Evolutionary conservation across 2,888 invertebrate species (phyloP).

Genomic region (Anthophora plumipes): DNA sequence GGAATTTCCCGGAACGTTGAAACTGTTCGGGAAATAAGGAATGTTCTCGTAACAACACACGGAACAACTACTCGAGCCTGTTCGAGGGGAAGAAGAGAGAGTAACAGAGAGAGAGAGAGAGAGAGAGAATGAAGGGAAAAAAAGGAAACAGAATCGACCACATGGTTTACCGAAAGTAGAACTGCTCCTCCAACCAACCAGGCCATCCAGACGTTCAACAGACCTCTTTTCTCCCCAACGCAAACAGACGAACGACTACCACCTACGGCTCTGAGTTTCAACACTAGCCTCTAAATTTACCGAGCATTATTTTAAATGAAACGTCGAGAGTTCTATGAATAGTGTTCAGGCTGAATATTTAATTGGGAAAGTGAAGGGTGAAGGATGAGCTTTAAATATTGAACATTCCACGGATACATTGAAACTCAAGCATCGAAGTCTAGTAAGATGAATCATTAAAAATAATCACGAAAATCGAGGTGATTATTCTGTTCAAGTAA

Average conservation of each 20-base stretch:
- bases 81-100: no score
- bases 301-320: neutral
- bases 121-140: no score
- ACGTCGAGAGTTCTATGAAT: no score
- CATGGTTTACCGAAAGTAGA: constrained; percentile 8
- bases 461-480: no score
- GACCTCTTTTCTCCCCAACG: neutral
- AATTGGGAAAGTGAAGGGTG: no score
- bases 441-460: no score
- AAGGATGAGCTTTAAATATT: no score
- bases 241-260: neutral
- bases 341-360: no score
- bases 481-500: no score
- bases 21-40: neutral
- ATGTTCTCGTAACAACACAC: neutral
- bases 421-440: no score
- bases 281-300: neutral
- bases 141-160: neutral
- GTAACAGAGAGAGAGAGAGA: no score
- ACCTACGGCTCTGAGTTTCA: constrained; percentile 1
- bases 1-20: neutral
- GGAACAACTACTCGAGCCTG: neutral
- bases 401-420: no score
- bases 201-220: constrained; percentile 1
- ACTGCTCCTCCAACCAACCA: neutral